Evolutionary conservation across 2,888 invertebrate genomes (phyloP), one percentile per base, ranked within the genome.

Genomic region (Meghimatium bilineatum): DNA sequence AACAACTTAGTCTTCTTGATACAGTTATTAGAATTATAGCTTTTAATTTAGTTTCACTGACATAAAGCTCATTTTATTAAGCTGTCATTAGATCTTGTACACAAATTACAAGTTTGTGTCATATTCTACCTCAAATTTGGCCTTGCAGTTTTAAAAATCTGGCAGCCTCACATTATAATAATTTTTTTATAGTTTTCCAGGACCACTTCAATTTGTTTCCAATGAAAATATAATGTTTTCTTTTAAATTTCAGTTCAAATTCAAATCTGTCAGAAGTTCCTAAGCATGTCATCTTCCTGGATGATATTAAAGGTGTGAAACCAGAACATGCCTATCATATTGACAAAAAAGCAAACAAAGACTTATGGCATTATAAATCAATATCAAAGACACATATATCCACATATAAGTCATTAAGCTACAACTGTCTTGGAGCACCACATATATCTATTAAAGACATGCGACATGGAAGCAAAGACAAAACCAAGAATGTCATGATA

Each of bases 311-410:
- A 60, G 89, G 87, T 67, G 83, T 91, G 67, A 82, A 87, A 23
- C 87, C 90, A 20, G 89, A 91, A 83, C 85, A 89, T 86, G 92
- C 92, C 8, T 93, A 88, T 85, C 87, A 91, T 76, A 80, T 93
- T 29, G 94, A 94, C 88, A 84, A 90, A 26, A 89, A 87, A 78
- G 72, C 89, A 14, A 93, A 94, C 86, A 85, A 83, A 78, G 90
- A 92, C 74, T 92, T 93, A 82, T 89, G 91, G 86, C 88, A 89
- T 8, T 94, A 92, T 88, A 91, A 91, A 49, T 90, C 91, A 38
- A 85, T 94, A 38, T 93, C 93, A 85, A 92, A 91, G 81, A 87
- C 88, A 34, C 91, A 93, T 80, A 88, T 93, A 38, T 90, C 93
- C 5, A 89, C 87, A 49, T 93, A 92, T 80, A 87, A 87, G 34